These are phyloP conservation scores for Oryctes rhinoceros DNA, from an alignment of 1,140 invertebrate species.

Conservation along the genomic window DNA sequence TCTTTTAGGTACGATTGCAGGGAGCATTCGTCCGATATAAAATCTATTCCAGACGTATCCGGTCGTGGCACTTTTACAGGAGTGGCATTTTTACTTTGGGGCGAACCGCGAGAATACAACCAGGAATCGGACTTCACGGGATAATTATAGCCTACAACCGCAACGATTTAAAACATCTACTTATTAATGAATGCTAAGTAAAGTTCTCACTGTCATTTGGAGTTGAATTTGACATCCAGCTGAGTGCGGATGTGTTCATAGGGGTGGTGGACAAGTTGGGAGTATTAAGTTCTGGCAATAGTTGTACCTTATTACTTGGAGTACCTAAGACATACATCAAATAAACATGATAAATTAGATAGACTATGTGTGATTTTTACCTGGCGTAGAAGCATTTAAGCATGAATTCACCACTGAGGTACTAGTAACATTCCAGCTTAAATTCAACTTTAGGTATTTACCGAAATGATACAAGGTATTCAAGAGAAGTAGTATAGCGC, in stretches of 20 bases:
- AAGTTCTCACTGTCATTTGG: slow-evolving; percentile 53
- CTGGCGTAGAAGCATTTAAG: background rate
- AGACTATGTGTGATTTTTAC: background rate
- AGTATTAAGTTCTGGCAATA: background rate
- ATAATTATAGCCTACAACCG: slow-evolving; percentile 44
- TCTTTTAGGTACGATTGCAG: slow-evolving; percentile 58
- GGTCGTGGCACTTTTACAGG: slow-evolving; percentile 24
- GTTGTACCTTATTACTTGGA: background rate
- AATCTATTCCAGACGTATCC: slow-evolving; percentile 55
- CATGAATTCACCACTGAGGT: background rate
- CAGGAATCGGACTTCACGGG: slow-evolving; percentile 51
- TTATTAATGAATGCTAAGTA: background rate
- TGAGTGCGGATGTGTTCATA: slow-evolving; percentile 57
- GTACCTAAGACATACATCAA: slow-evolving; percentile 38
- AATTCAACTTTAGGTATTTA: slow-evolving; percentile 42
- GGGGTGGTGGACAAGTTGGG: slow-evolving; percentile 49
- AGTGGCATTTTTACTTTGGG: background rate
- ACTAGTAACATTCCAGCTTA: background rate
- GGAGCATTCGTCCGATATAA: slow-evolving; percentile 58
- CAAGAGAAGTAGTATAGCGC: slow-evolving; percentile 54
- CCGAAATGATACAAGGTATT: slow-evolving; percentile 61
- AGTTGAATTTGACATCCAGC: slow-evolving; percentile 55
- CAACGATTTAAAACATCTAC: background rate
- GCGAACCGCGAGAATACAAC: slow-evolving; percentile 49
- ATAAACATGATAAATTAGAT: background rate